Percentiles rank a stretch among this genome's conserved stretches.
Evolutionary conservation across 2,797 vertebrate species (phyloP).

Genomic region (Anomalospiza imberbis): DNA sequence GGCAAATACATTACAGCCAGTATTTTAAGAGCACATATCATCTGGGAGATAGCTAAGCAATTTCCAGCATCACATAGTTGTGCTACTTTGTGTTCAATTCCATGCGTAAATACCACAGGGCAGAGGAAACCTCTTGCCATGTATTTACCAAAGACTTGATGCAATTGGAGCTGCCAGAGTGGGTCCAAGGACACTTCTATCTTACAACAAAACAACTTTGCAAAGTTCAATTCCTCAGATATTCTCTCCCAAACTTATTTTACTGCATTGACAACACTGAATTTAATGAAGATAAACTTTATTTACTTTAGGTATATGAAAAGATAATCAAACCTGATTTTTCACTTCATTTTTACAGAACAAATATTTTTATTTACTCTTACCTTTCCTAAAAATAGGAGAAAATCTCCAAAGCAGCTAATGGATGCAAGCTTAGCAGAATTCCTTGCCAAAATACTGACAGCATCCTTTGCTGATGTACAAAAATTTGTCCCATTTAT

Average conservation of each 20-base stretch:
- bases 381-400: conserved; percentile 80
- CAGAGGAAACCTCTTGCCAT: not conserved
- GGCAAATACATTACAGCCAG: not conserved
- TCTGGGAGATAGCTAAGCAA: not conserved
- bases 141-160: not conserved
- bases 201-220: not conserved
- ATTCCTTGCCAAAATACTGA: conserved; percentile 62
- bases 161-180: not conserved
- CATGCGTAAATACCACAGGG: not conserved
- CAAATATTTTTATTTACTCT: not conserved
- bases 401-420: conserved; percentile 71
- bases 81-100: not conserved
- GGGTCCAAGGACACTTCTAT: not conserved
- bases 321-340: not conserved
- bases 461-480: conserved; percentile 72
- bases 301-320: not conserved
- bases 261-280: not conserved
- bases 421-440: conserved; percentile 59
- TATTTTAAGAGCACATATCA: not conserved
- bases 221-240: not conserved
- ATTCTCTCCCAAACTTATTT: not conserved
- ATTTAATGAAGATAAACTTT: not conserved
- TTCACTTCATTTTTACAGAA: not conserved
- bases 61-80: not conserved
- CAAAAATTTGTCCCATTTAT: conserved; percentile 80